Evolutionary conservation across 2,113 vertebrate species (phyloP), one percentile per base, ranked within the genome.

Genomic region (Perca fluviatilis): DNA sequence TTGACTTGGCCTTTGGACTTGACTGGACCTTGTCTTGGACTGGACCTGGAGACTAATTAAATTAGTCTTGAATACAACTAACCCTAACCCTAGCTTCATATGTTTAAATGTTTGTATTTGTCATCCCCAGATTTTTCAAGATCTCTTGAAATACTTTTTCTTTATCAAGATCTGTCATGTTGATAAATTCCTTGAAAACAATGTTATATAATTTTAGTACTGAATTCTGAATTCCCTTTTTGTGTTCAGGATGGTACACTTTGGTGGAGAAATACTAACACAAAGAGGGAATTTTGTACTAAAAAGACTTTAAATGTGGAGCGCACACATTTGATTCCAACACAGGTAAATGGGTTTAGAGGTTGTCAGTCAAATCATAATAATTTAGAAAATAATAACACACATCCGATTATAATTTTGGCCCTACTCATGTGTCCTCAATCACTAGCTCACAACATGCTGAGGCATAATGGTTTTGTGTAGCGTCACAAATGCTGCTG

Each of bases 401-500:
- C 47, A 33, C 49, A 33, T 70, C 21, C 46, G 19, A 69, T 71
- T 53, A 51, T 57, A 53, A 19, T 16, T 27, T 54, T 63, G 58
- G 85, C 14, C 0, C 30, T 58, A 2, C 60, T 56, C 23, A 12
- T 43, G 18, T 81, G 57, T 80, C 46, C 61, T 74, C 65, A 76
- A 18, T 86, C 58, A 72, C 33, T 25, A 19, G n/a, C 47, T 80
- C 50, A 63, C 50, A 47, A 2, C 33, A 25, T 16, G 40, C 25
- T 54, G 62, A 83, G 79, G n/a, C 15, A 21, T 75, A 21, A 61
- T 51, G 36, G 58, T 30, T 46, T 9, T 69, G 50, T 66, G 33
- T 47, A 67, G 57, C 5, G 19, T 33, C 46, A 77, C 60, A 25
- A 21, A 18, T 13, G 27, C 47, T 67, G 61, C 43, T 49, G 56